Base-by-base conservation (phyloP, 2,113 vertebrate species). In the Erpornis zantholeuca region DNA sequence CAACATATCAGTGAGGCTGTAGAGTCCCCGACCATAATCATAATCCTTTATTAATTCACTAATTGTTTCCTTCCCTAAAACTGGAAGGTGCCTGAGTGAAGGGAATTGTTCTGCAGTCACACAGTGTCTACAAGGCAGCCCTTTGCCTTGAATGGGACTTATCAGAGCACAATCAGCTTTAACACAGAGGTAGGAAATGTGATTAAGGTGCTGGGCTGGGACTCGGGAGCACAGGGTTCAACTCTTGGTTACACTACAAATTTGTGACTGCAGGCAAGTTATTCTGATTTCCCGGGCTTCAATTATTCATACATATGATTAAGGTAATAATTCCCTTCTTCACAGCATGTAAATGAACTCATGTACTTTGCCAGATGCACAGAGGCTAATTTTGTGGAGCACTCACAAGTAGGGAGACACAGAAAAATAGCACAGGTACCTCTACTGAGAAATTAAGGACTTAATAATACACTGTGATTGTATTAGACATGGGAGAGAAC, bases 241-340 rank as follows among this genome's bases (percentile, higher is more conserved):
- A n/a, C 60, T 93, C 82, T 38, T 77, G 65, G 89, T 56, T 91
- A 82, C 1, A 7, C 85, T 77, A 93, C 79, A 83, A 63, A 94
- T 95, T 86, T 93, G 87, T 90, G 82, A 82, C 93, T 94, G 79
- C 79, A 85, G 87, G 92, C 94, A 94, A 88, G 85, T 81, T 86
- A 86, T 42, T 78, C 82, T 50, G 85, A 94, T 95, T 94, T 92
- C 90, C 82, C 45, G 38, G 50, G 75, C 71, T 96, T 96, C 88
- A 96, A 88, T 93, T 96, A 95, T 96, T 93, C 90, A 96, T 86
- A 95, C 0, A 0, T 88, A 82, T 66, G 83, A 95, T 95, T 94
- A 97, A 93, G 76, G 93, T 85, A 96, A 64, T 95, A 93, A 96
- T 86, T 95, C 90, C 90, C 82, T 77, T 80, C 87, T 82, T 95